Base-by-base conservation (phyloP, 2,888 invertebrate species). In the Stenchaetothrips biformis region DNA sequence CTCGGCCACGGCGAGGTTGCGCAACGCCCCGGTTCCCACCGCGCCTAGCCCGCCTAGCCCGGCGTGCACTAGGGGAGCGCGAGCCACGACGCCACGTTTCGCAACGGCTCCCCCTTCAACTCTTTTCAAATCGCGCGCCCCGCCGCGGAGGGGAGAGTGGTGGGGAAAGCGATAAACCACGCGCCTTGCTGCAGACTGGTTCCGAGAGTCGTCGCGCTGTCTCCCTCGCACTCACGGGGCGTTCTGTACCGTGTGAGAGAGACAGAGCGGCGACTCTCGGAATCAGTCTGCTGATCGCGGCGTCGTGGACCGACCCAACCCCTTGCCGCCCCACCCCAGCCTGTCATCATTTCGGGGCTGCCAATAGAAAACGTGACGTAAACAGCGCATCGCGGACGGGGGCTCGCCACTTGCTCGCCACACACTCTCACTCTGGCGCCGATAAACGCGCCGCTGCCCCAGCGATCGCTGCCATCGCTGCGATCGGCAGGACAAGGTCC, bases 311-410 rank as follows among this genome's bases (percentile, higher is more conserved):
- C 1, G 37, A 37, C 37, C 37, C 37, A 37, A 37, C 37, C 37
- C 37, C 37, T 37, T 37, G 37, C 37, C 37, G 9, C 7, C 25
- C 67, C 21, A 1, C 67, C 53, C 53, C 53, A 11, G 4, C 21
- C 25, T 11, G 25, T 25, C 67, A 25, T 74, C 67, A 74, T 74
- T 74, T 74, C 21, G 21, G 67, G 67, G 11, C 25, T 11, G 67
- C 6, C 67, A 25, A 74, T 74, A 74, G 67, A 74, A 74, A 74
- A 74, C 11, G 67, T 74, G 67, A 74, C 67, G 67, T 74, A 74
- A 74, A 74, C 67, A 74, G 67, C 67, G 59, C 59, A 59, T 59
- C 59, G 9, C 53, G 53, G 13, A 9, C 13, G 59, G 18, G 16
- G 59, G 59, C 18, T 59, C 16, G 59, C 59, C 59, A 59, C 37